Evolutionary conservation across 2,797 vertebrate genomes (phyloP), one percentile per base, ranked within the genome.

Genomic region (Acridotheres tristis): DNA sequence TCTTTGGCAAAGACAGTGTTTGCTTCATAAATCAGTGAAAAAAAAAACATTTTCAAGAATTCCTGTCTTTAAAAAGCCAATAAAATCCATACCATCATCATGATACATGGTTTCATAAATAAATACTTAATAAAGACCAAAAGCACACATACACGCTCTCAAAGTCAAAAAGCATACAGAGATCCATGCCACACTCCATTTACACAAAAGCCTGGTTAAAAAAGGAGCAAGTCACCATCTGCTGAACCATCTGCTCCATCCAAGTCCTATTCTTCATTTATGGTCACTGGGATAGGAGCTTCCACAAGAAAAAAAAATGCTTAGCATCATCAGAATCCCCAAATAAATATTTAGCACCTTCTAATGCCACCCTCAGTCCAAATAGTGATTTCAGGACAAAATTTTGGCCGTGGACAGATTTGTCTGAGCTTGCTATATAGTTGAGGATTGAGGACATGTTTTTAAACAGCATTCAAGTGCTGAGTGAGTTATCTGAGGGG

Each of bases 151-250:
- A 36, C 14, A 76, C 34, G 43, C 16, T 89, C 74, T 91, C 85
- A 94, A 97, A 97, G 96, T 98, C 97, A 97, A 96, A 97, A 93
- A 91, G 89, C 90, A 93, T 85, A 92, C 90, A 96, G 93, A 89
- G 61, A 93, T 93, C 68, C 83, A 88, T 59, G 85, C 85, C 84
- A 91, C 90, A 94, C 93, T 94, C 95, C 95, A 96, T 96, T 95
- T 94, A 92, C 94, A 96, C 82, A 97, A 91, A 91, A 97, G 94
- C 89, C 85, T 95, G 89, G 88, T 91, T 97, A 96, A 96, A 96
- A 98, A 97, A 97, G 95, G 96, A 97, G 96, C 97, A 97, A 94
- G 95, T 95, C 93, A 80, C 97, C 98, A 98, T 97, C 97, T 98
- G 97, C 90, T 94, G 83, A 91, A 53, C 96, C 97, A 97, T 98